Percentiles rank a stretch among this genome's conserved stretches.
Conservation (phyloP, 2,113 vertebrate genomes). For the Podocnemis expansa region DNA sequence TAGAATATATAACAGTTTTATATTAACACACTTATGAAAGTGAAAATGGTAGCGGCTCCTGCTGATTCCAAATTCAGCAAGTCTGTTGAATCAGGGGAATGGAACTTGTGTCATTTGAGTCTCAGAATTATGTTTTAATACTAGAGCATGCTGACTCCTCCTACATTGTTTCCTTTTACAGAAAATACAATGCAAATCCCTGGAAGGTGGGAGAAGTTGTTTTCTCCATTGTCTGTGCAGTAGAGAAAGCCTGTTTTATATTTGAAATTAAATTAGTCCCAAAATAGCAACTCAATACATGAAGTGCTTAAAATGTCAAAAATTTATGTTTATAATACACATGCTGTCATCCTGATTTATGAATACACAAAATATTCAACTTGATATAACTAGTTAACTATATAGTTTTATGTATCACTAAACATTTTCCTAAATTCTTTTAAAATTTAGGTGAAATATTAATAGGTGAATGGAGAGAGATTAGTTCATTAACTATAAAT, state of each 20-base stretch:
- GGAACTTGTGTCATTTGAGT: not conserved
- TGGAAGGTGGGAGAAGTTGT: not conserved
- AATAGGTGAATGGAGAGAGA: conserved; percentile 44
- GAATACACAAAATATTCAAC: not conserved
- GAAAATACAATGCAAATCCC: not conserved
- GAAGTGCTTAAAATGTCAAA: conserved; percentile 7
- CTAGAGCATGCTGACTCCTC: not conserved
- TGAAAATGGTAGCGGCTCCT: rapidly evolving
- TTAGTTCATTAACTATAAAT: conserved; percentile 58
- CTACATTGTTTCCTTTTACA: not conserved
- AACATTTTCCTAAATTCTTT: conserved; percentile 49
- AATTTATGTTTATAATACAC: not conserved
- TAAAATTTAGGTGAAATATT: conserved; percentile 56
- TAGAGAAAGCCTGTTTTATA: not conserved
- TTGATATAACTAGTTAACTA: conserved; percentile 19
- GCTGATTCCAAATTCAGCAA: not conserved
- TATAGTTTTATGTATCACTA: conserved; percentile 12
- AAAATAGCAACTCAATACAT: not conserved
- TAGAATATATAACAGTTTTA: not conserved
- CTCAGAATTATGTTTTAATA: not conserved
- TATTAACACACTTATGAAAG: not conserved
- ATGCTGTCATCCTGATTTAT: conserved; percentile 23
- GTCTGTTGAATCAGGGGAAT: not conserved
- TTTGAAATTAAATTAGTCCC: conserved; percentile 39
- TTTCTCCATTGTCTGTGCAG: not conserved